phyloP scores from a whole-genome alignment of 1,140 invertebrate genomes.

The Drosophila oshimai region DNA sequence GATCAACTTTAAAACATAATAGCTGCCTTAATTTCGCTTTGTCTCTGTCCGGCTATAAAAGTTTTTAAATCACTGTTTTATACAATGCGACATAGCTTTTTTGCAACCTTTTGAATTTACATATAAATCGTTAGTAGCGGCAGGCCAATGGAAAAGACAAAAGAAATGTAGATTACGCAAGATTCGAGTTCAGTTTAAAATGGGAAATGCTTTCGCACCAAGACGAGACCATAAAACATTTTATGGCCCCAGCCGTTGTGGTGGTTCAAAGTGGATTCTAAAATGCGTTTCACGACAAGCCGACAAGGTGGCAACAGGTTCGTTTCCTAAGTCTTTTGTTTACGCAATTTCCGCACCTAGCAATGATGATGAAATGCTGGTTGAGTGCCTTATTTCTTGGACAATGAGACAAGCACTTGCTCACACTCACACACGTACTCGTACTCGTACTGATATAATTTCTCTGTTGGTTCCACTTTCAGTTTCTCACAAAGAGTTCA shows the following conservation, averaged over 20 bases:
- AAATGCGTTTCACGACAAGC: constrained; percentile 30
- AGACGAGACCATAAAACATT: constrained; percentile 39
- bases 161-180: constrained; percentile 40
- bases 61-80: constrained; percentile 34
- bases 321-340: constrained; percentile 73
- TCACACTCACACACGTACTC: constrained; percentile 10
- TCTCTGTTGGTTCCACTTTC: constrained; percentile 59
- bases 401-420: constrained; percentile 46
- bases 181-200: constrained; percentile 18
- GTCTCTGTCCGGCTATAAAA: neutral
- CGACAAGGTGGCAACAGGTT: constrained; percentile 45
- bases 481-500: constrained; percentile 80
- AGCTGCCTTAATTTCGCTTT: constrained; percentile 10
- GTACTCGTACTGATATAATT: constrained; percentile 38
- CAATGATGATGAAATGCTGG: constrained; percentile 59
- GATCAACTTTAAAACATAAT: neutral
- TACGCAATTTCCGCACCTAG: constrained; percentile 61
- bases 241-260: constrained; percentile 16
- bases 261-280: constrained; percentile 49
- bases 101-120: constrained; percentile 48
- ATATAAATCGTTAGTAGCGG: constrained; percentile 45
- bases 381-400: constrained; percentile 20
- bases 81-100: constrained; percentile 33
- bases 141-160: neutral
- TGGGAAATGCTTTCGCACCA: constrained; percentile 56